phyloP scores from a whole-genome alignment of 2,888 invertebrate genomes.

The Taenaris catops region DNA sequence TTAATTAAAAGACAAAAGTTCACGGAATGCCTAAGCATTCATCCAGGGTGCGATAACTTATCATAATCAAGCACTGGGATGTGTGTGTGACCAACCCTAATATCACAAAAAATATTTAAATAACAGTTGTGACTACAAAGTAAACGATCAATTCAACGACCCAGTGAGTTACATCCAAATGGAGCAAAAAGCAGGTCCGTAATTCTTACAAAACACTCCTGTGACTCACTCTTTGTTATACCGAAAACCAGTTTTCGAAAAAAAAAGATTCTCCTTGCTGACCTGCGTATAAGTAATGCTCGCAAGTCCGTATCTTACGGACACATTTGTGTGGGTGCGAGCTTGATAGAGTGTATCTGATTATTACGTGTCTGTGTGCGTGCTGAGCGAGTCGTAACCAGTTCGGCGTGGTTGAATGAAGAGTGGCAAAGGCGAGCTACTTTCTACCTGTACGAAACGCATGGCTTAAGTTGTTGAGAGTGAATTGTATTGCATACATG shows the following conservation, averaged over 20 bases:
- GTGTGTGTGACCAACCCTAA: too few species aligned
- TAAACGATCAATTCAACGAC: slow-evolving; percentile 14
- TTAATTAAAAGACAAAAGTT: too few species aligned
- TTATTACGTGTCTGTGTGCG: slow-evolving; percentile 43
- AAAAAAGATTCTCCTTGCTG: slow-evolving; percentile 57
- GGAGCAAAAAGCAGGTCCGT: slow-evolving; percentile 28
- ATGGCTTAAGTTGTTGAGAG: slow-evolving; percentile 5
- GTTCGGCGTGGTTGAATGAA: slow-evolving; percentile 71
- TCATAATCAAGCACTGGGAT: too few species aligned
- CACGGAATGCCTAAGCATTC: slow-evolving; percentile 42
- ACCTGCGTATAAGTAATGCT: slow-evolving; percentile 46
- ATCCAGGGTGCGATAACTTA: too few species aligned
- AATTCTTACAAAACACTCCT: slow-evolving; percentile 33
- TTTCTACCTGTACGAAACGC: slow-evolving; percentile 46
- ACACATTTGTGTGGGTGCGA: slow-evolving; percentile 35
- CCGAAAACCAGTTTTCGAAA: slow-evolving; percentile 61
- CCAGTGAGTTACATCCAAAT: slow-evolving; percentile 14
- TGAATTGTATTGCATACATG: slow-evolving; percentile 5
- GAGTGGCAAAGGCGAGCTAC: slow-evolving; percentile 68
- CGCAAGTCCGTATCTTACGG: slow-evolving; percentile 32
- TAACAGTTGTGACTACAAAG: slow-evolving; percentile 3
- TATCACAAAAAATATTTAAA: slow-evolving; percentile 8
- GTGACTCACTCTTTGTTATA: slow-evolving; percentile 68
- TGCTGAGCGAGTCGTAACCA: slow-evolving; percentile 60
- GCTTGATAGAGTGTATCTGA: slow-evolving; percentile 22